A percentile compares a stretch with the other conserved stretches of the same genome.
These are phyloP conservation scores for Ondatra zibethicus DNA, from an alignment of 2,113 vertebrate species.

Conservation along the genomic window DNA sequence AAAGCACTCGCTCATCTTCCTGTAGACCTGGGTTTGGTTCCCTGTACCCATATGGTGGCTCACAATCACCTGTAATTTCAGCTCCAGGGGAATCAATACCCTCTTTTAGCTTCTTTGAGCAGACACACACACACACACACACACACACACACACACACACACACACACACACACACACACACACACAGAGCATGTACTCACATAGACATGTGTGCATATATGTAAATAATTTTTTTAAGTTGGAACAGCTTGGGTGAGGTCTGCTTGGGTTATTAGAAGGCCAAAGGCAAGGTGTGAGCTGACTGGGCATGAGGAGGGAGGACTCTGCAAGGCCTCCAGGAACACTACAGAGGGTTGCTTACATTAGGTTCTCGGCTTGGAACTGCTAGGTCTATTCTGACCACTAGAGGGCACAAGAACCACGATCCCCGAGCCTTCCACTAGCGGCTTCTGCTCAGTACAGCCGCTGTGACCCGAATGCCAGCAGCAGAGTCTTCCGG, in stretches of 20 bases:
- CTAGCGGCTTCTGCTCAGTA: not conserved
- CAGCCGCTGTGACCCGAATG: not conserved
- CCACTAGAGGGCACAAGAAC: slow-evolving; percentile 8
- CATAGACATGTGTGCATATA: not conserved
- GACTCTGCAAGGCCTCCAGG: too few species aligned
- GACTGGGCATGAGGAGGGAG: not conserved
- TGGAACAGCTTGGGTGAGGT: not conserved
- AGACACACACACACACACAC: not conserved
- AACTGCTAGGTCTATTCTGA: not conserved
- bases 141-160: not conserved
- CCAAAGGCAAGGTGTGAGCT: not conserved
- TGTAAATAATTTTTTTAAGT: not conserved
- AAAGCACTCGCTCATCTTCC: not conserved
- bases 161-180: not conserved
- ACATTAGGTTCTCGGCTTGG: not conserved
- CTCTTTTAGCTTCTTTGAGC: not conserved
- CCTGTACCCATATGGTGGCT: not conserved
- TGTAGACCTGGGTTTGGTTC: not conserved
- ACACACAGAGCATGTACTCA: not conserved
- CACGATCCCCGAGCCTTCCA: not conserved
- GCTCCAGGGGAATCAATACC: not conserved
- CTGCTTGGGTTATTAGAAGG: not conserved
- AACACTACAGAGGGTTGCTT: too few species aligned
- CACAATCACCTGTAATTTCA: not conserved
- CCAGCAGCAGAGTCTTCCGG: not conserved